A percentile compares a stretch with the other conserved stretches of the same genome.
Evolutionary conservation across 2,113 vertebrate species (phyloP).

Genomic region (Castor canadensis): DNA sequence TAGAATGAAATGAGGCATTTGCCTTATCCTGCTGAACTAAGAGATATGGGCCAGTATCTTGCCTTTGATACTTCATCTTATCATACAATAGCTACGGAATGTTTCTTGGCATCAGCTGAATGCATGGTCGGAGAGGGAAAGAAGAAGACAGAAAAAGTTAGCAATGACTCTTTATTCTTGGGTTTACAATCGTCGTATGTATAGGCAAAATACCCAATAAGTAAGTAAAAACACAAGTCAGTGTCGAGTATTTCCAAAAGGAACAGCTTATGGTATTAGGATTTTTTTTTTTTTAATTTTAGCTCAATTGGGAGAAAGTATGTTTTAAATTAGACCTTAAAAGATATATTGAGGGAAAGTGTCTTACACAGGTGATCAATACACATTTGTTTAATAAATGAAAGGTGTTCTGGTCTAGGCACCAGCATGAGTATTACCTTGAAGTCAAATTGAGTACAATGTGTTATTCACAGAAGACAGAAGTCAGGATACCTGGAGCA

Average conservation of each 20-base stretch:
- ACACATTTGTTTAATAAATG: background rate
- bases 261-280: background rate
- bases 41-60: background rate
- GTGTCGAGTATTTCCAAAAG: background rate
- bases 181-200: background rate
- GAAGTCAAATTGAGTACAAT: background rate
- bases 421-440: background rate
- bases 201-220: background rate
- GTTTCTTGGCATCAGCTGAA: background rate
- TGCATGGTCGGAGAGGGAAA: background rate
- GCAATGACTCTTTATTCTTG: background rate
- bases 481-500: background rate
- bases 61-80: background rate
- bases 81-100: background rate
- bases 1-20: background rate
- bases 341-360: background rate
- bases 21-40: background rate
- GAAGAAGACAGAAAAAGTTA: background rate
- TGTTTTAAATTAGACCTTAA: background rate
- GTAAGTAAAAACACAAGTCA: background rate
- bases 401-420: background rate
- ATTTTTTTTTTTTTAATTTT: conserved; percentile 2
- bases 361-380: background rate
- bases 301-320: background rate
- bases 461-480: background rate